phyloP scores from a whole-genome alignment of 1,140 invertebrate genomes.

The Penaeus japonicus region DNA sequence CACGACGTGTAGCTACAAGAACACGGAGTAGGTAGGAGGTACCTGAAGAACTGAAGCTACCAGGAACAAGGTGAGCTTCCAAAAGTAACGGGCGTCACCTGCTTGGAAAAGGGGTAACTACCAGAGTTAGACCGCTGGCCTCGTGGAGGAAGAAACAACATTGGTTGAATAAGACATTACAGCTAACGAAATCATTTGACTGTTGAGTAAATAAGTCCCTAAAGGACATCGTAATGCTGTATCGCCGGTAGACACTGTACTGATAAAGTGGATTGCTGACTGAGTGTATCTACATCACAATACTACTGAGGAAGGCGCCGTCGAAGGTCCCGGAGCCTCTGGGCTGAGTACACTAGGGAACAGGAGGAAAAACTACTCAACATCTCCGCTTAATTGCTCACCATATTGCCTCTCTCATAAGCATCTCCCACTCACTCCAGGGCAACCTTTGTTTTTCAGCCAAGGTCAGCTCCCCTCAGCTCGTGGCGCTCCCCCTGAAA shows the following conservation, averaged over 20 bases:
- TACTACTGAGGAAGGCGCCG: background rate
- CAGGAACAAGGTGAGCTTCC: too few relatives aligned
- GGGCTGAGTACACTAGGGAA: background rate
- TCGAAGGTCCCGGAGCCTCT: background rate
- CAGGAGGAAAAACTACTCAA: background rate
- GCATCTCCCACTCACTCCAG: background rate
- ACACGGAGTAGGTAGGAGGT: too few relatives aligned
- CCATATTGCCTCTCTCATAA: background rate
- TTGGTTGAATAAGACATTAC: background rate
- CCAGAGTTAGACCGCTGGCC: too few relatives aligned
- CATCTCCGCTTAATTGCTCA: background rate
- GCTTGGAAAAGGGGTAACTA: too few relatives aligned
- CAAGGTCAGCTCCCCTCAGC: too few relatives aligned
- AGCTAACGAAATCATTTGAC: conserved; percentile 10
- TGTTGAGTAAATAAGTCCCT: background rate
- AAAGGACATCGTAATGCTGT: background rate
- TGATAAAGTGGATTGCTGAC: background rate
- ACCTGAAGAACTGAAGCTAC: too few relatives aligned
- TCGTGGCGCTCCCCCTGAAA: too few relatives aligned
- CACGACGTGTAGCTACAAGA: too few relatives aligned
- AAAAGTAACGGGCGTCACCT: too few relatives aligned
- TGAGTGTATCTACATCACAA: background rate
- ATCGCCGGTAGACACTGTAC: background rate
- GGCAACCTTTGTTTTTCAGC: too few relatives aligned
- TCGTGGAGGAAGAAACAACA: background rate